A percentile compares a stretch with the other conserved stretches of the same genome.
These are phyloP conservation scores for Cephus nigrinus DNA, from an alignment of 2,888 invertebrate genomes.

Conservation along the genomic window DNA sequence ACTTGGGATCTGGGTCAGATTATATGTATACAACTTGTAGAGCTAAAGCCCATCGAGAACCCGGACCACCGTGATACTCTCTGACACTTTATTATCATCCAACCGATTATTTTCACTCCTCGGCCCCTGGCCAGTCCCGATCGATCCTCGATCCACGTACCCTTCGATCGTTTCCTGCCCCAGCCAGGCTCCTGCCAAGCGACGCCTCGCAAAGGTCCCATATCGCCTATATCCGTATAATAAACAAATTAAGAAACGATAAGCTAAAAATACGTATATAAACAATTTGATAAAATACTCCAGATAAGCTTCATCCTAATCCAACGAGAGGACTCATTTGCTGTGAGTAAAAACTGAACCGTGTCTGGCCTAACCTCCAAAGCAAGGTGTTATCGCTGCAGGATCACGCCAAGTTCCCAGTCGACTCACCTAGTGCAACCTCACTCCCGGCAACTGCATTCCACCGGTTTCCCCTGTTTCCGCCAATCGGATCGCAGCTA, in stretches of 20 bases:
- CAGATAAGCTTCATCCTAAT: not conserved
- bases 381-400: constrained; percentile 44
- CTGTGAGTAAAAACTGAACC: not conserved
- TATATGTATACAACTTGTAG: constrained; percentile 57
- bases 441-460: constrained; percentile 47
- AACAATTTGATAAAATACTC: not conserved
- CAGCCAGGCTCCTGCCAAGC: not conserved
- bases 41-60: constrained; percentile 12
- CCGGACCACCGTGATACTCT: not conserved
- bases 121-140: not conserved
- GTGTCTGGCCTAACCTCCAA: constrained; percentile 28
- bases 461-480: constrained; percentile 43
- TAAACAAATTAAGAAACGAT: not conserved
- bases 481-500: constrained; percentile 40
- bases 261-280: not conserved
- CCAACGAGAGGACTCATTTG: not conserved
- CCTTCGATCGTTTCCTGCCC: not conserved
- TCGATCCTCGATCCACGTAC: not conserved
- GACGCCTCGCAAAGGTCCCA: too few relatives aligned
- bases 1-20: constrained; percentile 60
- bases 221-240: not conserved
- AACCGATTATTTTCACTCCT: not conserved
- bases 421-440: constrained; percentile 32
- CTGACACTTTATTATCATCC: not conserved
- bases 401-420: constrained; percentile 34